Percentiles rank a stretch among this genome's conserved stretches.
These are phyloP conservation scores for Melipona quadrifasciata DNA, from an alignment of 1,140 invertebrate genomes.

Conservation along the genomic window DNA sequence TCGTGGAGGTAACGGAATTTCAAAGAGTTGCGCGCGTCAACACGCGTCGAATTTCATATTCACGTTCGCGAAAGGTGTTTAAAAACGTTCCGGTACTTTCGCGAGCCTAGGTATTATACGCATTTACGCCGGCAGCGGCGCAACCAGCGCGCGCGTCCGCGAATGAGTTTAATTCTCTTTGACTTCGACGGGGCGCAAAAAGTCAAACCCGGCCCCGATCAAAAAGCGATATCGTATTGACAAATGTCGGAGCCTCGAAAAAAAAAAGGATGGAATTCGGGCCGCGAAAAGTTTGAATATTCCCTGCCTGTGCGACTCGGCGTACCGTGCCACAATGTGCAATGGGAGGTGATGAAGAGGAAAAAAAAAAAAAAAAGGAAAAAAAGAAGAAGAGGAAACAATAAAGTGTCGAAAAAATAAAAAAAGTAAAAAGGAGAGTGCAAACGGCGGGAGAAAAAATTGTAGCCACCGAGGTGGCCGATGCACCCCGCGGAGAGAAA, in stretches of 20 bases:
- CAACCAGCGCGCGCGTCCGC: neutral
- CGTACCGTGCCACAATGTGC: neutral
- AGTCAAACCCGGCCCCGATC: neutral
- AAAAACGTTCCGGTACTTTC: too few species aligned
- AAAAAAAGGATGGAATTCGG: neutral
- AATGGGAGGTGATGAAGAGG: neutral
- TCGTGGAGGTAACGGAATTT: too few species aligned
- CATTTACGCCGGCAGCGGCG: too few species aligned
- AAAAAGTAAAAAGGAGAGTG: neutral
- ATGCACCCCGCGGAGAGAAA: neutral
- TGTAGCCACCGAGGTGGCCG: neutral
- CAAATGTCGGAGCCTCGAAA: neutral
- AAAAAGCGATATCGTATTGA: conserved; percentile 7
- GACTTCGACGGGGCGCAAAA: neutral
- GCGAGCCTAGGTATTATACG: too few species aligned
- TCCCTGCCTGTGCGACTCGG: neutral
- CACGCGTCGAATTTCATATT: too few species aligned
- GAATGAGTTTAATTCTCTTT: conserved; percentile 10
- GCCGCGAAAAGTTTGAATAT: neutral
- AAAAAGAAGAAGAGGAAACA: neutral
- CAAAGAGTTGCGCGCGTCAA: too few species aligned
- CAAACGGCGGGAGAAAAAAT: neutral
- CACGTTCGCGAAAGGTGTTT: too few species aligned
- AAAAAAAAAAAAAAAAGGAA: neutral
- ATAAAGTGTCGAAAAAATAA: too few species aligned